Percentiles rank a stretch among this genome's conserved stretches.
Conservation (phyloP, 2,888 invertebrate species). For the Polyommatus iphigenia region DNA sequence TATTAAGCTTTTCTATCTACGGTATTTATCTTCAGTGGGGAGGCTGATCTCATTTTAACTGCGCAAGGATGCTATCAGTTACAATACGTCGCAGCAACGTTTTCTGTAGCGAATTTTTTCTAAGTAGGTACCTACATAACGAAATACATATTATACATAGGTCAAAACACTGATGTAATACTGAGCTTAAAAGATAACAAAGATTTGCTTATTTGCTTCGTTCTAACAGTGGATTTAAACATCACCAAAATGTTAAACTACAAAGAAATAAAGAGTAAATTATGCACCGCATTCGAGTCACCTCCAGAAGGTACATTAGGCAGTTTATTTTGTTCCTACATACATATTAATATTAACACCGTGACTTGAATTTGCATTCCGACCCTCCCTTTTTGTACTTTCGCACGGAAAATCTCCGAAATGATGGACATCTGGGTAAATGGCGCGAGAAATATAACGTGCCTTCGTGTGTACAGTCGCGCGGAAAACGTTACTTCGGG, state of each 20-base stretch:
- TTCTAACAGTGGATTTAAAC: background rate
- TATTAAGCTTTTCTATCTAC: slow-evolving; percentile 69
- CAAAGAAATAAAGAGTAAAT: background rate
- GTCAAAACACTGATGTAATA: too few relatives aligned
- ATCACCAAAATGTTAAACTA: background rate
- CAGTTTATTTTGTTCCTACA: slow-evolving; percentile 44
- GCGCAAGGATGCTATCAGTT: slow-evolving; percentile 45
- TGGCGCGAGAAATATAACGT: slow-evolving; percentile 72
- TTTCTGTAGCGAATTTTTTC: background rate
- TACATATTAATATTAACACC: slow-evolving; percentile 66
- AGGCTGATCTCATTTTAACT: slow-evolving; percentile 38
- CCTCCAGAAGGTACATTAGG: slow-evolving; percentile 39
- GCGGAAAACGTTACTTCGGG: slow-evolving; percentile 49
- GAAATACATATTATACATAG: too few relatives aligned
- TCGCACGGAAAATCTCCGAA: slow-evolving; percentile 63
- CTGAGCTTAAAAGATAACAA: background rate
- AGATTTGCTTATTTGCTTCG: background rate
- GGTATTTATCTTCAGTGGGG: slow-evolving; percentile 43
- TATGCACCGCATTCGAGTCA: slow-evolving; percentile 23
- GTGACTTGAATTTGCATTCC: slow-evolving; percentile 63
- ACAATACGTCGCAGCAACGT: slow-evolving; percentile 39
- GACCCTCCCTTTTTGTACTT: slow-evolving; percentile 53
- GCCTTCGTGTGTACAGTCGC: slow-evolving; percentile 47
- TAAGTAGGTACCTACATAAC: background rate
- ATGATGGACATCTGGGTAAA: slow-evolving; percentile 73